Evolutionary conservation across 2,888 invertebrate species (phyloP).

Genomic region (Epinotia demarniana): DNA sequence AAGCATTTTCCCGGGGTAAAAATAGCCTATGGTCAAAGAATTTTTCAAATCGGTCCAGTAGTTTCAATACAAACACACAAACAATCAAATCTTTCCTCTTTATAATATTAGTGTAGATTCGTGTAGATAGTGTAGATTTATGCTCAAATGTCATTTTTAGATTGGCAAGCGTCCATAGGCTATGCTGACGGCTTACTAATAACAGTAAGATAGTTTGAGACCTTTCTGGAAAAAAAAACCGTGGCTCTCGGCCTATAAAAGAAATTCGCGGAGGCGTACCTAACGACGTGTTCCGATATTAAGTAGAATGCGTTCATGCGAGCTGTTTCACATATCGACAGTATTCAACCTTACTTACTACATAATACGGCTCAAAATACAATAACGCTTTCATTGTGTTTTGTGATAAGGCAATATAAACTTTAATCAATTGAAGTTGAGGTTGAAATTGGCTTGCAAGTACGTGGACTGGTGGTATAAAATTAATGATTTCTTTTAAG

Average conservation of each 20-base stretch:
- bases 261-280: slow-evolving; percentile 31
- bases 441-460: background rate
- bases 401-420: background rate
- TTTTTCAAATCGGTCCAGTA: too few species aligned
- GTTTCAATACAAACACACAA: too few species aligned
- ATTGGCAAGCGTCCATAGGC: too few species aligned
- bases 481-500: background rate
- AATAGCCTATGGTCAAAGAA: too few species aligned
- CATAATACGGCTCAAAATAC: slow-evolving; percentile 21
- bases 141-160: too few species aligned
- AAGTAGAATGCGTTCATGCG: slow-evolving; percentile 23
- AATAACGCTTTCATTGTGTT: background rate
- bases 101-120: too few species aligned
- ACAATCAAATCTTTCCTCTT: too few species aligned
- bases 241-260: slow-evolving; percentile 21
- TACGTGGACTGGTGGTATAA: background rate
- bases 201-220: too few species aligned
- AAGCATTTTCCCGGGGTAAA: too few species aligned
- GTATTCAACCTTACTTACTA: background rate
- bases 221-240: too few species aligned
- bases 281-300: slow-evolving; percentile 41
- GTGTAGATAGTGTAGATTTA: too few species aligned
- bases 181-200: too few species aligned
- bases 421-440: background rate
- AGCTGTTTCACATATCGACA: background rate